Evolutionary conservation across 2,797 vertebrate species (phyloP), one percentile per base, ranked within the genome.

Genomic region (Pyrocephalus nanus): DNA sequence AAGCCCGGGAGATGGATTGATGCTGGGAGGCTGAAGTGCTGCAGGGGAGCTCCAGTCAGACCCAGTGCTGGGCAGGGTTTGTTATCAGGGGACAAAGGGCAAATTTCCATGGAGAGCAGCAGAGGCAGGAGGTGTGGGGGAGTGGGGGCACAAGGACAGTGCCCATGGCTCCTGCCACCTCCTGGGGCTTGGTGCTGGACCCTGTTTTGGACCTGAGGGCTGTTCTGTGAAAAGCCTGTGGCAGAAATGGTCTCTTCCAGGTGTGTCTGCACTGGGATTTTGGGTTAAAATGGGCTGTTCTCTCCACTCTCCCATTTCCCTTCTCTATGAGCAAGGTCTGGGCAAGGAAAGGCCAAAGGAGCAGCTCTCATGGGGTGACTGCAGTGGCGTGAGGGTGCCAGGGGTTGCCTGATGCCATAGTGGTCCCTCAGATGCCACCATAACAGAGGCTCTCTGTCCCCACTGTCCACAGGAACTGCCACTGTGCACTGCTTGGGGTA

Each of bases 1-100:
- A 11, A 75, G 88, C 16, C 92, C 0, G 1, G 84, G 65, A 64
- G 91, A 95, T 92, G 80, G 92, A 96, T 96, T 95, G 93, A 50
- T 91, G 92, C 80, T 69, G 90, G 61, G 86, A 87, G 96, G 86
- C 88, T 89, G 83, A 55, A 94, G 61, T 0, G 7, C 86, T 91
- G 78, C 84, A 40, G 92, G 92, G 93, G 18, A 78, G n/a, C 60
- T 43, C 79, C 36, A 26, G 79, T 13, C 45, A 82, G 66, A 74
- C 36, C 76, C 53, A 30, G 48, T 0, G 0, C 79, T 12, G 70
- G 69, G 57, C 69, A 50, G 79, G 47, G 34, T 18, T 76, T 55
- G 57, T 47, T 65, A 15, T 60, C 8, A 5, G 3, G 29, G 58
- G 42, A 8, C 65, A 91, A 93, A 22, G 1, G 80, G 22, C 64